phyloP scores from a whole-genome alignment of 2,797 vertebrate species.

The Acrossocheilus fasciatus region DNA sequence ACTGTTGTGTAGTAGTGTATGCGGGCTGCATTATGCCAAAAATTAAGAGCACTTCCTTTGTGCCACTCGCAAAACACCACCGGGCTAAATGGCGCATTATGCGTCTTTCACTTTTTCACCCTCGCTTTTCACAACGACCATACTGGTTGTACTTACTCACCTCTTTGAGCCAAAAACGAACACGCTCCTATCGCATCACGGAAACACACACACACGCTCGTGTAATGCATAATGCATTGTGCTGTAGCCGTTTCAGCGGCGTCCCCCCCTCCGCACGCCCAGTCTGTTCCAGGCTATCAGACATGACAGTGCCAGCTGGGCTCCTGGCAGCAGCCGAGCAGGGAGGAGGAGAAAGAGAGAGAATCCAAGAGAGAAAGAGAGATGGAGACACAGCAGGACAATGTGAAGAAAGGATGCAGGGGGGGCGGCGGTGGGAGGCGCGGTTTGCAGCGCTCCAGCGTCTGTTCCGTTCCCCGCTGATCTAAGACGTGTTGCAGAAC shows the following conservation, averaged over 20 bases:
- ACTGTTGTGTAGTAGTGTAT: constrained; percentile 53
- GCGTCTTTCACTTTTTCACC: constrained; percentile 22
- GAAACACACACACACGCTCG: constrained; percentile 42
- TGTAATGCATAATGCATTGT: constrained; percentile 72
- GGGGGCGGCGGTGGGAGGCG: constrained; percentile 31
- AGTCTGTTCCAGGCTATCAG: constrained; percentile 81
- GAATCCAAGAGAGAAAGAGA: constrained; percentile 46
- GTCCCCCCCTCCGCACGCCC: constrained; percentile 62
- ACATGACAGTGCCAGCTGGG: constrained; percentile 84
- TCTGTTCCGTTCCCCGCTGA: constrained; percentile 64
- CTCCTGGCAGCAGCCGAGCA: constrained; percentile 73
- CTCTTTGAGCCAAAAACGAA: constrained; percentile 53
- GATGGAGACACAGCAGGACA: constrained; percentile 37
- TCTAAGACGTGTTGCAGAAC: constrained; percentile 72
- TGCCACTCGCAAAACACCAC: constrained; percentile 47
- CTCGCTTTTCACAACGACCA: constrained; percentile 38
- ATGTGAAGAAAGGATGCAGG: constrained; percentile 45
- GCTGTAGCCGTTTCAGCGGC: constrained; percentile 70
- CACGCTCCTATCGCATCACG: constrained; percentile 35
- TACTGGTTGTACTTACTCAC: constrained; percentile 53
- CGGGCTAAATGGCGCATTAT: constrained; percentile 48
- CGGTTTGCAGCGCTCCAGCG: constrained; percentile 66
- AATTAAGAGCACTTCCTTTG: constrained; percentile 59
- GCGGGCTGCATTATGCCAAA: constrained; percentile 53
- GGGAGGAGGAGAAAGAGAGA: constrained; percentile 49